These are phyloP conservation scores for Clarias platycephalus DNA, from an alignment of 2,797 vertebrate species.

Conservation along the genomic window DNA sequence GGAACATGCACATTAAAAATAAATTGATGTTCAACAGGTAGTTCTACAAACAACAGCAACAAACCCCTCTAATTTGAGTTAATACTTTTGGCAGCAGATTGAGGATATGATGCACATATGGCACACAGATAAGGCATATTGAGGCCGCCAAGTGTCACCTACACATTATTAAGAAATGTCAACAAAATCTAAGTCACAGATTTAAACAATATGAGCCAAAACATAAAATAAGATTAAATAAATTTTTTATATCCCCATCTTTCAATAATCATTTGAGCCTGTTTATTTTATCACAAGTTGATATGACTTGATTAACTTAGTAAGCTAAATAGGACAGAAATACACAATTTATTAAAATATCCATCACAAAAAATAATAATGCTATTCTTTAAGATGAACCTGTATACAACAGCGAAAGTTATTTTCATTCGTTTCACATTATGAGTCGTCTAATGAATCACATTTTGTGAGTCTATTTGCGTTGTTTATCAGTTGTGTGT, in stretches of 20 bases:
- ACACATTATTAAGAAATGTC: slow-evolving; percentile 23
- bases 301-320: background rate
- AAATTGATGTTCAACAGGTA: slow-evolving; percentile 13
- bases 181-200: slow-evolving; percentile 3
- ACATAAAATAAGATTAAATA: background rate
- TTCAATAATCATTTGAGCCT: background rate
- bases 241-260: background rate
- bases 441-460: background rate
- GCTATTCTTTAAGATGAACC: background rate
- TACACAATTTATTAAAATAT: background rate
- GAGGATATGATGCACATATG: slow-evolving; percentile 23
- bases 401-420: background rate
- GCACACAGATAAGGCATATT: slow-evolving; percentile 26
- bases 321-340: background rate
- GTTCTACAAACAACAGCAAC: background rate
- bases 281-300: background rate
- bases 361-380: background rate
- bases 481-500: background rate
- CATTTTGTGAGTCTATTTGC: background rate
- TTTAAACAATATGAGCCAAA: slow-evolving; percentile 14
- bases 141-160: slow-evolving; percentile 18
- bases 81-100: background rate
- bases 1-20: background rate
- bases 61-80: background rate
- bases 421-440: background rate